phyloP scores from a whole-genome alignment of 2,888 invertebrate genomes.

The Malthinus flaveolus region DNA sequence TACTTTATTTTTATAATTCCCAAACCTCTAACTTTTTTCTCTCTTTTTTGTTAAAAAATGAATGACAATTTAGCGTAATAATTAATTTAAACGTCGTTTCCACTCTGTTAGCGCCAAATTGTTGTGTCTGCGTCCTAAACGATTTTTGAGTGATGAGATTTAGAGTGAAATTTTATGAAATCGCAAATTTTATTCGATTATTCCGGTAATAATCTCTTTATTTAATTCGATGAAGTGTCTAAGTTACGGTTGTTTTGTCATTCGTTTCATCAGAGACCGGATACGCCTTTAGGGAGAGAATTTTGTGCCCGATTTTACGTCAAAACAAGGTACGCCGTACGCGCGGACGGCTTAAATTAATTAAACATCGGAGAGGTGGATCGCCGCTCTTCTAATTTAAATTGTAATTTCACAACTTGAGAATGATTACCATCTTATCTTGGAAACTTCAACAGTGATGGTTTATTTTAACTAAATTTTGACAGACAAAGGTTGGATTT shows the following conservation, averaged over 20 bases:
- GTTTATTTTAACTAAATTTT: no score
- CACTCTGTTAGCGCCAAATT: no score
- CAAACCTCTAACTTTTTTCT: no score
- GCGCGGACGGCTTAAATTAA: neutral
- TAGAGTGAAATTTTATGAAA: neutral
- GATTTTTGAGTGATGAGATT: neutral
- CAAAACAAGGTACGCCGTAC: no score
- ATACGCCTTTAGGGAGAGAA: slow-evolving; percentile 15
- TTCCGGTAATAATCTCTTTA: neutral
- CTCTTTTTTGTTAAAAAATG: no score
- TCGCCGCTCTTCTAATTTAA: neutral
- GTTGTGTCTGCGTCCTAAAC: no score
- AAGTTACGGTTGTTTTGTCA: slow-evolving; percentile 7
- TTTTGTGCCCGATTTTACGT: slow-evolving; percentile 12
- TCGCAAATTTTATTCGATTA: neutral
- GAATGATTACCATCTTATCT: no score
- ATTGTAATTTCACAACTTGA: neutral
- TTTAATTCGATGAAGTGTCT: slow-evolving; percentile 13
- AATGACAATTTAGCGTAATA: neutral
- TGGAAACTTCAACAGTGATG: no score
- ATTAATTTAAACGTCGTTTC: neutral
- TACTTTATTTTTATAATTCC: neutral
- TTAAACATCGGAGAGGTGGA: neutral
- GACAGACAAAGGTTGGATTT: no score
- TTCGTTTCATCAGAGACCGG: slow-evolving; percentile 8